Base-by-base conservation (phyloP, 1,140 invertebrate genomes). In the Rhopalosiphum maidis region DNA sequence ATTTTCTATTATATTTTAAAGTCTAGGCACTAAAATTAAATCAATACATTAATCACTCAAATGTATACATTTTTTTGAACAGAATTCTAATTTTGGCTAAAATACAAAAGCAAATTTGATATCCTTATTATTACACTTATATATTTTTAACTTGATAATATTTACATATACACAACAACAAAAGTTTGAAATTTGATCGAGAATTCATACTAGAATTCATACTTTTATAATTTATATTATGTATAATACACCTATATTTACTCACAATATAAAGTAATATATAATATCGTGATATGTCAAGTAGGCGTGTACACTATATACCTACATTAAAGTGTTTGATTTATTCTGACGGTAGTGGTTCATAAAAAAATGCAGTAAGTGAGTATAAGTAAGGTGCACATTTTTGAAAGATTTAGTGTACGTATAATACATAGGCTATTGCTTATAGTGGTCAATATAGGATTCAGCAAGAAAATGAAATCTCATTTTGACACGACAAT, bases 401-500 rank as follows among this genome's bases (percentile, higher is more conserved):
- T 37, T 54, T 18, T 54, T 48, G 86, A 48, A 48, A 54, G 48
- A 22, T n/a, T 77, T 54, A 54, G n/a, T 77, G 30, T 48, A 51
- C 21, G 46, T 55, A 55, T 55, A 89, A 37, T 21, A 51, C 91
- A 43, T 51, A 86, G 82, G 25, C 48, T 15, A 35, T 60, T 83
- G 77, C 35, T 37, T 37, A 68, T 91, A 93, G 77, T 93, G 91
- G 91, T 86, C 68, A 93, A 93, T 86, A 93, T 93, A 30, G 55
- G 85, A 85, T 93, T 93, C 91, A 48, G 82, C 68, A 22, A 30
- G 25, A 93, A 93, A 85, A 85, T 93, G 23, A 93, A 93, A 93
- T 93, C 91, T 93, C 77, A 86, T 93, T 93, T 93, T n/a, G 82
- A 93, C 91, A 93, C 91, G 91, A 93, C 91, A 93, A 93, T 93